These are phyloP conservation scores for Hippocampus mohnikei DNA, from an alignment of 2,113 vertebrate species.

Conservation along the genomic window DNA sequence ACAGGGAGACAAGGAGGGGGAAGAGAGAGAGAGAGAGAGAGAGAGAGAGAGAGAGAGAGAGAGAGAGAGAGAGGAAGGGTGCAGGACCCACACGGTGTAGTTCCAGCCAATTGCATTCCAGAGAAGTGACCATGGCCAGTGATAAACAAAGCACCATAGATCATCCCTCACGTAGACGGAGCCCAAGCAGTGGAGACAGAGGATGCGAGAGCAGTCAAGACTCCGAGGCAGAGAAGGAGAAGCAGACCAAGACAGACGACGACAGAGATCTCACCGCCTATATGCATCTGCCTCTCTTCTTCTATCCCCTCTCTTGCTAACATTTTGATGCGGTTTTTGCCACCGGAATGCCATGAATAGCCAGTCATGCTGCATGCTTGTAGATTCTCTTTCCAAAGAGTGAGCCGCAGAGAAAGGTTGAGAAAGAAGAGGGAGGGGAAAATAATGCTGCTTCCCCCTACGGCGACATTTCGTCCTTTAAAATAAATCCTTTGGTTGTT, in stretches of 20 bases:
- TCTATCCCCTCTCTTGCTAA: conserved; percentile 57
- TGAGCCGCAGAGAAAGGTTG: conserved; percentile 31
- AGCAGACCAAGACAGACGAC: conserved; percentile 47
- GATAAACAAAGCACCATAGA: conserved; percentile 78
- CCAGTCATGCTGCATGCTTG: conserved; percentile 47
- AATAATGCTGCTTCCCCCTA: conserved; percentile 33
- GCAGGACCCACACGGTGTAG: conserved; percentile 76
- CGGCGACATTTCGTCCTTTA: conserved; percentile 27
- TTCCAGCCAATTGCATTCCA: conserved; percentile 82
- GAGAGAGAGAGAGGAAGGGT: conserved; percentile 38
- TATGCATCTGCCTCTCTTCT: conserved; percentile 51
- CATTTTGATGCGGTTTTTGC: conserved; percentile 60
- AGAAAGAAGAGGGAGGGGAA: conserved; percentile 21
- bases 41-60: conserved; percentile 25
- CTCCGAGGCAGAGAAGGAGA: conserved; percentile 39
- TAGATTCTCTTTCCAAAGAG: conserved; percentile 43
- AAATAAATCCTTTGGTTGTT: conserved; percentile 58
- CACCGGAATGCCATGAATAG: conserved; percentile 57
- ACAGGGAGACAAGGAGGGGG: not conserved
- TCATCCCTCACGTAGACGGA: conserved; percentile 68
- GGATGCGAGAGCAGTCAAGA: conserved; percentile 50
- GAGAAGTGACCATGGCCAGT: conserved; percentile 78
- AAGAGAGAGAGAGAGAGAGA: conserved; percentile 23
- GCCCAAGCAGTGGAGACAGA: conserved; percentile 57
- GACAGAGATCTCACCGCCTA: conserved; percentile 58